These are phyloP conservation scores for Oligia fasciuncula DNA, from an alignment of 2,888 invertebrate species.

Conservation along the genomic window DNA sequence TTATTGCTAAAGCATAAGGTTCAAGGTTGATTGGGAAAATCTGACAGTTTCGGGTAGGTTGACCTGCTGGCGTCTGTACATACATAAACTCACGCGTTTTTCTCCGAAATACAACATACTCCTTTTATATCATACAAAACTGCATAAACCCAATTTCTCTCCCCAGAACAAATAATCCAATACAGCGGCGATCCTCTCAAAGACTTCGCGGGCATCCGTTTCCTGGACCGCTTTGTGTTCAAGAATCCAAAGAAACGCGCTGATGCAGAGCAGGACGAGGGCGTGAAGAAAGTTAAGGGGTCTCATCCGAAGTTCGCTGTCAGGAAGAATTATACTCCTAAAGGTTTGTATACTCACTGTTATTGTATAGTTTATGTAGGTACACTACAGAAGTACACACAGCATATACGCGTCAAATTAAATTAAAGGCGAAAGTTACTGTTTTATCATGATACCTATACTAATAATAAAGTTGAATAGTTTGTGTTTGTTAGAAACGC, in stretches of 20 bases:
- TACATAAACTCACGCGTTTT: too few species aligned
- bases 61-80: too few species aligned
- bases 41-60: too few species aligned
- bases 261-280: conserved; percentile 73
- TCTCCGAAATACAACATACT: too few species aligned
- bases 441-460: too few species aligned
- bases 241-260: conserved; percentile 95
- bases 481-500: too few species aligned
- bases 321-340: conserved; percentile 92
- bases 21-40: too few species aligned
- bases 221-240: conserved; percentile 98
- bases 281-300: conserved; percentile 88
- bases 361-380: background rate
- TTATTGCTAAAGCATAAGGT: too few species aligned
- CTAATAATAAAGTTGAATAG: too few species aligned
- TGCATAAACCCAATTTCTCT: too few species aligned
- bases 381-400: background rate
- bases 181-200: conserved; percentile 98
- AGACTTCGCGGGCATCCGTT: conserved; percentile 97
- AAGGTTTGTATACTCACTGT: conserved; percentile 83
- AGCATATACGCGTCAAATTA: background rate
- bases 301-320: conserved; percentile 92
- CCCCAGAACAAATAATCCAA: conserved; percentile 92
- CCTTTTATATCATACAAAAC: too few species aligned
- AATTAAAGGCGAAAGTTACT: too few species aligned